Percentiles rank a stretch among this genome's conserved stretches.
Conservation (phyloP, 2,797 vertebrate species). For the Remorina albescens region DNA sequence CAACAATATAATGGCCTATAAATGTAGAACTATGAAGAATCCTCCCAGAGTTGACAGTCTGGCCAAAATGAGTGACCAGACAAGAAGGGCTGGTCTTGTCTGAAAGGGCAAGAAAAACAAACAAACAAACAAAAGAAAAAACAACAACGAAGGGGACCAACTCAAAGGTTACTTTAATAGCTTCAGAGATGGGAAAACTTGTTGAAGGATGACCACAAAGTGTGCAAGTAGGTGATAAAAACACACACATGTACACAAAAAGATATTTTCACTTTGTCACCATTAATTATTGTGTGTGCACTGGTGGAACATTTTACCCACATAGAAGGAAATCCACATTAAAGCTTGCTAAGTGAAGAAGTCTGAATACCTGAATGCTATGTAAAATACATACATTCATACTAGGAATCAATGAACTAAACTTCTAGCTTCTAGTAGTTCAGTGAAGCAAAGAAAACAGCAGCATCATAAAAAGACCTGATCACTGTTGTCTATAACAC, state of each 20-base stretch:
- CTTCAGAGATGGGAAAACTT: background rate
- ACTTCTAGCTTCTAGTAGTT: background rate
- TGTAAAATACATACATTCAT: background rate
- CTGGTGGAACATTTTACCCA: background rate
- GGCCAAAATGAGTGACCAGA: too few relatives aligned
- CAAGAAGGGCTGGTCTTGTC: too few relatives aligned
- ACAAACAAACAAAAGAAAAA: too few relatives aligned
- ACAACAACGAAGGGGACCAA: too few relatives aligned
- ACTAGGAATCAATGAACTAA: background rate
- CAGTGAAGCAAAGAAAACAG: background rate
- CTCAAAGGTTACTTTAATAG: too few relatives aligned
- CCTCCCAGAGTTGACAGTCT: too few relatives aligned
- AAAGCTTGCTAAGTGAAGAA: background rate
- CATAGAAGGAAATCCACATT: background rate
- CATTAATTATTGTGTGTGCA: background rate
- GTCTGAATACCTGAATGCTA: background rate
- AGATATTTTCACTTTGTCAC: background rate
- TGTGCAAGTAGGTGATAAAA: too few relatives aligned
- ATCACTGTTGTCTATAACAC: background rate
- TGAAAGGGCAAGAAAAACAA: too few relatives aligned
- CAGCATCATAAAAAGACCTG: background rate
- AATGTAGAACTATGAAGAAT: too few relatives aligned
- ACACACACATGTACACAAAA: too few relatives aligned
- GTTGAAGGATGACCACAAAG: background rate
- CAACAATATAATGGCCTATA: too few relatives aligned